phyloP scores from a whole-genome alignment of 2,797 vertebrate genomes.

The Semaprochilodus insignis region DNA sequence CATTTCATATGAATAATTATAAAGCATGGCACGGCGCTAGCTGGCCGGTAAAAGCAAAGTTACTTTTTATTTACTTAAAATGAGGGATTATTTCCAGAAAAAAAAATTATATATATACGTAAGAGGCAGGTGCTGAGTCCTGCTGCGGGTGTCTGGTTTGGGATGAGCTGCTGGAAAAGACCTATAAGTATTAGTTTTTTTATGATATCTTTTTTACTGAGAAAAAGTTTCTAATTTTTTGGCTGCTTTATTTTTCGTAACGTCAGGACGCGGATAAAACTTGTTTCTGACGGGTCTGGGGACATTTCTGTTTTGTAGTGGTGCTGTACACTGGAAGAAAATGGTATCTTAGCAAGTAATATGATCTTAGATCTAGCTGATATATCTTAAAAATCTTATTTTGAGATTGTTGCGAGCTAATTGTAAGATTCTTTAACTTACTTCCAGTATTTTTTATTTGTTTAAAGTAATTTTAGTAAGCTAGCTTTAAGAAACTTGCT shows the following conservation, averaged over 20 bases:
- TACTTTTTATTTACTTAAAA: constrained; percentile 77
- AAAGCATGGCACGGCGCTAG: constrained; percentile 77
- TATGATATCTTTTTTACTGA: background rate
- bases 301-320: background rate
- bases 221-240: constrained; percentile 20
- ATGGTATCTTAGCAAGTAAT: too few relatives aligned
- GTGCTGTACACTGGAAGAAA: too few relatives aligned
- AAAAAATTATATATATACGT: constrained; percentile 60
- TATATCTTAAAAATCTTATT: too few relatives aligned
- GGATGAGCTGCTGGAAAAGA: constrained; percentile 54
- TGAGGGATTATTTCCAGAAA: constrained; percentile 79
- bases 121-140: constrained; percentile 62
- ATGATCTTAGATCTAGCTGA: too few relatives aligned
- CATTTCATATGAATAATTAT: constrained; percentile 90
- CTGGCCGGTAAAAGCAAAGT: constrained; percentile 82
- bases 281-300: background rate
- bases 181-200: constrained; percentile 12
- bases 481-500: too few relatives aligned
- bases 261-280: background rate
- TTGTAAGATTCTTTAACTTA: too few relatives aligned
- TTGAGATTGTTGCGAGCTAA: too few relatives aligned
- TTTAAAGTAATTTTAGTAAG: too few relatives aligned
- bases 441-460: too few relatives aligned
- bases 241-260: constrained; percentile 8
- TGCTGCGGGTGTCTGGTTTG: constrained; percentile 71